Percentiles rank a stretch among this genome's conserved stretches.
Evolutionary conservation across 2,113 vertebrate genomes (phyloP).

Genomic region (Menura novaehollandiae): DNA sequence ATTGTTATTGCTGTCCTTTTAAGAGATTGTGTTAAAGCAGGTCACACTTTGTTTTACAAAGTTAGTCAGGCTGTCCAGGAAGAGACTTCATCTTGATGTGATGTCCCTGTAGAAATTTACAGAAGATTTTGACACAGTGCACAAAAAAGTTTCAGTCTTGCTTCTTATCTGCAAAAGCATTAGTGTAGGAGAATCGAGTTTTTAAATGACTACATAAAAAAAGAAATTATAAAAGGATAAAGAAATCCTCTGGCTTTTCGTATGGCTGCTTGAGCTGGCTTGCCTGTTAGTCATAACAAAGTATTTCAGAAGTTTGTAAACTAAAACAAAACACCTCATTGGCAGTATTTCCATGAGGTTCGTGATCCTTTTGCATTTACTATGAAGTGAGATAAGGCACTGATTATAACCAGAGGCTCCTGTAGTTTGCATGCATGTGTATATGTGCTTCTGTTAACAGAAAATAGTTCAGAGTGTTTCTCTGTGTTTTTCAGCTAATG

Average conservation of each 20-base stretch:
- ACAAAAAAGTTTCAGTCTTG: background rate
- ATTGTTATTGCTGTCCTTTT: background rate
- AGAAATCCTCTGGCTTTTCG: background rate
- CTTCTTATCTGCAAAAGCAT: background rate
- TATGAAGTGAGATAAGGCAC: background rate
- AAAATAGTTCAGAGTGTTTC: background rate
- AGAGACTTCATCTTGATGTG: background rate
- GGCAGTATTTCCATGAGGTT: background rate
- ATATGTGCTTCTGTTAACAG: background rate
- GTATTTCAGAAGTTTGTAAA: background rate
- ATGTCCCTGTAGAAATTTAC: background rate
- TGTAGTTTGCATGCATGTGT: background rate
- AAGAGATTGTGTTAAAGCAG: background rate
- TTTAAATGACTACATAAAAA: background rate
- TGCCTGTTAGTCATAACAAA: background rate
- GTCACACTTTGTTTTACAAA: background rate
- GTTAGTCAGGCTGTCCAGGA: background rate
- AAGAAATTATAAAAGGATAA: background rate
- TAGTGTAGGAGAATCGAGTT: background rate
- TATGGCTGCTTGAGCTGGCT: background rate
- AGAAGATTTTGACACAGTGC: background rate
- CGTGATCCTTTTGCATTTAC: background rate
- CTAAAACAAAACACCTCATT: background rate
- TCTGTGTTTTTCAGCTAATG: background rate
- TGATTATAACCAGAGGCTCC: background rate